Base-by-base conservation (phyloP, 2,888 invertebrate genomes). In the Petrolisthes manimaculis region DNA sequence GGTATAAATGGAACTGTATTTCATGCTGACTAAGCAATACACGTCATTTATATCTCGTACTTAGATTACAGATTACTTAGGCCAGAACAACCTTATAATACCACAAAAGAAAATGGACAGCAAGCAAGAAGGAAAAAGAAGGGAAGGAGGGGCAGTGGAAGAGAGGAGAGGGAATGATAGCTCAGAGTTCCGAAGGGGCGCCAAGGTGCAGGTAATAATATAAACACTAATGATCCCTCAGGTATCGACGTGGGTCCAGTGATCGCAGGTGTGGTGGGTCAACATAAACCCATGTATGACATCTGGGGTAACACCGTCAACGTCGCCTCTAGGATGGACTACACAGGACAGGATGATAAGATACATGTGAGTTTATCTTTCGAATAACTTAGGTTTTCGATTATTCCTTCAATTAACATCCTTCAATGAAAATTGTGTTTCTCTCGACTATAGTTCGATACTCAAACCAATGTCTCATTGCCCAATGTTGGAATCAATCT, bases 241-340 rank as follows among this genome's bases (percentile, higher is more conserved):
- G 98, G 98, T 90, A 96, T 99, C 92, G 96, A 97, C 67, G 96
- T 97, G 92, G 98, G 98, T 0, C 95, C 96, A 92, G 96, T 98
- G 6, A 97, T 97, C 90, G 98, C 98, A 0, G 98, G 98, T 4
- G 98, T 99, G 0, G 97, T 98, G 4, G 98, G 98, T 0, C 97
- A 97, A 0, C 95, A 96, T 90, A 98, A 98, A 92, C 98, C 98
- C 0, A 94, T 98, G 79, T 98, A 98, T 93, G 98, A 99, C 93
- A 97, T 98, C 92, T 99, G 98, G 98, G 98, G 98, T 0, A 97
- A 98, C 93, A 96, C 98, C 0, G 98, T 98, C 0, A 99, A 99
- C 93, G 96, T 99, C 95, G 98, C 99, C 4, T 97, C 98, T 0
- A 94, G 99, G 92, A 98, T 99, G 98, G 98, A 98, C 92, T 97